Evolutionary conservation across 2,888 invertebrate species (phyloP).

Genomic region (Thecophora atra): DNA sequence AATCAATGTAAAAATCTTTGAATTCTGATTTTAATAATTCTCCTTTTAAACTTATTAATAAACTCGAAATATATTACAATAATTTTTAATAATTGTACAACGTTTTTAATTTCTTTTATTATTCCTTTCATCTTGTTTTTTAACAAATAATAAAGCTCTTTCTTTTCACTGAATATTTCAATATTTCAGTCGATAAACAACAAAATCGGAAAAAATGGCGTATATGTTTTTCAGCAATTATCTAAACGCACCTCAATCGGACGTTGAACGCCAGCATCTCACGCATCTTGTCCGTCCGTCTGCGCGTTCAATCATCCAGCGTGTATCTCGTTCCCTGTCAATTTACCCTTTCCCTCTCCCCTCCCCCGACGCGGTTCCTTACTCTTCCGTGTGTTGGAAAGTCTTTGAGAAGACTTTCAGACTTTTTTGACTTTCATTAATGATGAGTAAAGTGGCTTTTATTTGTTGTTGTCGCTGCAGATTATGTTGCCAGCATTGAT

Average conservation of each 20-base stretch:
- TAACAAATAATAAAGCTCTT: neutral
- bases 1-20: too few relatives aligned
- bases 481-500: neutral
- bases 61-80: too few relatives aligned
- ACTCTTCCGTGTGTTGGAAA: neutral
- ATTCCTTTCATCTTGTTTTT: too few relatives aligned
- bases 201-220: neutral
- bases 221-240: conserved; percentile 8
- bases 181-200: neutral
- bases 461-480: neutral
- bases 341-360: neutral
- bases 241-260: conserved; percentile 25
- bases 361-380: neutral
- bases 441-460: conserved; percentile 18
- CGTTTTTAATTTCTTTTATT: too few relatives aligned
- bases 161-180: neutral
- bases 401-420: neutral
- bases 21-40: too few relatives aligned
- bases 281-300: neutral
- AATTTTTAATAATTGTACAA: too few relatives aligned
- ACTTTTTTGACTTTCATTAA: conserved; percentile 7
- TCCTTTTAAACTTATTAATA: too few relatives aligned
- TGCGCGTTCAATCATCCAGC: neutral
- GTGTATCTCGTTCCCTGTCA: neutral
- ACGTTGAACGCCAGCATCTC: conserved; percentile 23